Base-by-base conservation (phyloP, 2,113 vertebrate species). In the Setophaga coronata region DNA sequence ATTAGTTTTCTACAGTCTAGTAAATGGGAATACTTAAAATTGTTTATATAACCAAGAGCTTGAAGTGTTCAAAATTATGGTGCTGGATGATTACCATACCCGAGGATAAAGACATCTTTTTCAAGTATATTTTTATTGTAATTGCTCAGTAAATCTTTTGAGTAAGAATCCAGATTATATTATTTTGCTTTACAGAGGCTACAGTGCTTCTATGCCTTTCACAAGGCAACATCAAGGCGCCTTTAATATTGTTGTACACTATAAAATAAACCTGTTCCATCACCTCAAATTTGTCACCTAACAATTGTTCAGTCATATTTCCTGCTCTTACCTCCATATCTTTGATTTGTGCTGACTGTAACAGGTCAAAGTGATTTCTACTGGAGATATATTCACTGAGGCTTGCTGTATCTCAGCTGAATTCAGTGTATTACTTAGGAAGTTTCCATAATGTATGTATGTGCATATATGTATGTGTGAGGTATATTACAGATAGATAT, bases 321-420 rank as follows among this genome's bases (percentile, higher is more conserved):
- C 66, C 57, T 89, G 43, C 83, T 77, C 62, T 48, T 87, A 71
- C 31, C 48, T 83, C 50, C 28, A 8, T 86, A 77, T 34, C 65
- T 88, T 94, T 96, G 82, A 95, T 96, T 94, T 96, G 89, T 84
- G 90, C 51, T 69, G n/a, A 87, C 40, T 72, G 33, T 58, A 82
- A 78, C 48, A 61, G 95, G 71, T 82, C 84, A 88, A 89, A 61
- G 47, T 80, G 64, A 48, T 90, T 89, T 66, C 50, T 94, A 3
- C 76, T 85, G 81, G 34, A 65, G 74, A 82, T 53, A 25, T 60
- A 88, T 73, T 67, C 58, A 84, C 82, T 14, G 25, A 81, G 65
- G 70, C 38, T 7, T 58, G 15, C 34, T 84, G 6, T 66, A 61
- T 62, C 40, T 79, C 77, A 56, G 67, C 48, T 93, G 95, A 95